phyloP scores from a whole-genome alignment of 2,797 vertebrate genomes.

The Xiphorhynchus erythropygius region DNA sequence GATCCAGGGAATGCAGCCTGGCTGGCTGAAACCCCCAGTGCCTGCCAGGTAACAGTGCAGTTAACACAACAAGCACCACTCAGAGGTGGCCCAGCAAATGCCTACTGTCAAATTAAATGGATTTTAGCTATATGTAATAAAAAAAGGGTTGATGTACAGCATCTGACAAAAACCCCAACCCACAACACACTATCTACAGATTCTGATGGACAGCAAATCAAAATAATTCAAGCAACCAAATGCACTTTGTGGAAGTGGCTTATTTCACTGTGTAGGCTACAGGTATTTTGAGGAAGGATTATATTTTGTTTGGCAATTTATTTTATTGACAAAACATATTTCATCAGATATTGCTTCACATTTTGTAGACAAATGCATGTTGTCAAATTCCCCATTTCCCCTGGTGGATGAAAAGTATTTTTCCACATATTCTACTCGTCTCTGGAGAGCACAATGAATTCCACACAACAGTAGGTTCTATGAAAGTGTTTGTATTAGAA shows the following conservation, averaged over 20 bases:
- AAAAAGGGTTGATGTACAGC: conserved; percentile 27
- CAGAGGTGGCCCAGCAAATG: background rate
- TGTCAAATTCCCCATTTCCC: conserved; percentile 76
- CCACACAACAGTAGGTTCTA: conserved; percentile 26
- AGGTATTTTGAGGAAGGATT: conserved; percentile 75
- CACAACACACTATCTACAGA: conserved; percentile 29
- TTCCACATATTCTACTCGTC: conserved; percentile 53
- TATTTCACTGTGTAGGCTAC: conserved; percentile 75
- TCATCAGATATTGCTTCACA: conserved; percentile 76
- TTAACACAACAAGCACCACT: background rate
- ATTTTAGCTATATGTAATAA: conserved; percentile 48
- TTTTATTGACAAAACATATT: conserved; percentile 81
- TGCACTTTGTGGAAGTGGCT: conserved; percentile 66
- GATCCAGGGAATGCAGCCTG: rapidly evolving
- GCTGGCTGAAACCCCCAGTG: background rate
- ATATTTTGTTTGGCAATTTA: conserved; percentile 80
- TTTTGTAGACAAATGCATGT: conserved; percentile 79
- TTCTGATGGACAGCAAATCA: conserved; percentile 76
- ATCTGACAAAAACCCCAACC: conserved; percentile 19
- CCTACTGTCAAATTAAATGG: conserved; percentile 46
- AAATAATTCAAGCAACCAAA: conserved; percentile 75
- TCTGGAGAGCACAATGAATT: conserved; percentile 1
- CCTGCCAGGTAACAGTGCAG: background rate
- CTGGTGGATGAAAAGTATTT: conserved; percentile 68
- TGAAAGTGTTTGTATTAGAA: background rate